Base-by-base conservation (phyloP, 2,888 invertebrate species). In the Cephus runcator region DNA sequence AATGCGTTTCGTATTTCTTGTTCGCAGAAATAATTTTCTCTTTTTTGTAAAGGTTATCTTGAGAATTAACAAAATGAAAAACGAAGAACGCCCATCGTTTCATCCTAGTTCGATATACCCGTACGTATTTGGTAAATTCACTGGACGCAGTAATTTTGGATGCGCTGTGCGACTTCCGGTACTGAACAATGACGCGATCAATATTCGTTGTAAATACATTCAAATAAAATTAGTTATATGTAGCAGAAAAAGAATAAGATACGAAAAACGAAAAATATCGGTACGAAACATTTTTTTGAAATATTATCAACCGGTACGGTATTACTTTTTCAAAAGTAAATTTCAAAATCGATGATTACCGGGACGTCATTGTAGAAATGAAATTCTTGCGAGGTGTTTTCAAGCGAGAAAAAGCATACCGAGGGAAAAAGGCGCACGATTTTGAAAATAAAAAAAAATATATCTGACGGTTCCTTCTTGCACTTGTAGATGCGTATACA, bases 401-500 rank as follows among this genome's bases (percentile, higher is more conserved):
- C 23, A 56, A 23, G 56, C 56, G 56, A 56, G 9, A 56, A 56
- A 56, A 56, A 23, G 23, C 56, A 23, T 56, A 56, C 56, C 56
- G 56, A 56, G 56, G 56, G 56, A 56, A 56, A 56, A 23, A 23
- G 56, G 56, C 56, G 56, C 9, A 56, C 56, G 56, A 56, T 56
- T 56, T 56, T 23, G 56, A 56, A 9, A 77, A 73, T 69, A 73
- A 34, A 76, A 12, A 73, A 77, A 77, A 9, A 77, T 56, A 73
- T 12, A 15, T 30, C 31, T 71, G 71, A 71, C 33, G 34, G 71
- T 15, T 71, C 71, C 9, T 56, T 56, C 56, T 56, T 23, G 56
- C 56, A 56, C 23, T 23, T 56, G 56, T 56, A 56, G 23, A 56
- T 56, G 23, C 56, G 56, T 56, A 56, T 56, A 56, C 56, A 40